Percentiles rank a stretch among this genome's conserved stretches.
These are phyloP conservation scores for Rosalia funebris DNA, from an alignment of 2,888 invertebrate genomes.

Conservation along the genomic window DNA sequence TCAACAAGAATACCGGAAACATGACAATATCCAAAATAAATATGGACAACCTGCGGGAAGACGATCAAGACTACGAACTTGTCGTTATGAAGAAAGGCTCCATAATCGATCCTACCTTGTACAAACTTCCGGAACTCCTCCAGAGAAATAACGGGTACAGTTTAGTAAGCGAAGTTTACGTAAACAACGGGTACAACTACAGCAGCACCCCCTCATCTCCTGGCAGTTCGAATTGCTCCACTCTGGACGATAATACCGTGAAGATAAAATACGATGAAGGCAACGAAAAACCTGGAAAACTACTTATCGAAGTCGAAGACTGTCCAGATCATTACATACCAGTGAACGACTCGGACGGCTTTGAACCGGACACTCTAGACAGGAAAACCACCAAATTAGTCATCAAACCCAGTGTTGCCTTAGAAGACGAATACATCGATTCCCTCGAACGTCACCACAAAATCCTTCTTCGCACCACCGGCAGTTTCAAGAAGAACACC, in stretches of 20 bases:
- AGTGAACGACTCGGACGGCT: slow-evolving; percentile 83
- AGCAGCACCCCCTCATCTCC: slow-evolving; percentile 70
- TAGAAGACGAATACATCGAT: slow-evolving; percentile 65
- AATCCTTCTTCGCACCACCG: slow-evolving; percentile 74
- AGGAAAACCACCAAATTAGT: slow-evolving; percentile 72
- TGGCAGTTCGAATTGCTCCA: slow-evolving; percentile 68
- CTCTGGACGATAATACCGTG: slow-evolving; percentile 61
- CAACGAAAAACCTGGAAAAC: slow-evolving; percentile 77
- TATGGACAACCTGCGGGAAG: slow-evolving; percentile 48
- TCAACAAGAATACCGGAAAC: slow-evolving; percentile 71
- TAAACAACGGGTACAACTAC: slow-evolving; percentile 78
- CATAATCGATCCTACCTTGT: slow-evolving; percentile 52
- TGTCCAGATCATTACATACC: slow-evolving; percentile 80
- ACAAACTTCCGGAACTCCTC: slow-evolving; percentile 67
- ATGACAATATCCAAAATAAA: slow-evolving; percentile 65
- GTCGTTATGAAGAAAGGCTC: slow-evolving; percentile 59
- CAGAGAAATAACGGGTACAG: slow-evolving; percentile 70
- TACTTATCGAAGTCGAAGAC: slow-evolving; percentile 86
- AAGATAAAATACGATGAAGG: slow-evolving; percentile 68
- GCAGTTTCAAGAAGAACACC: slow-evolving; percentile 73
- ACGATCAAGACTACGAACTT: slow-evolving; percentile 65
- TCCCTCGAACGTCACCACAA: slow-evolving; percentile 68
- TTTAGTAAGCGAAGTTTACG: slow-evolving; percentile 81
- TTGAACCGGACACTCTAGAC: slow-evolving; percentile 88
- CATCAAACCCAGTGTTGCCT: slow-evolving; percentile 47